Base-by-base conservation (phyloP, 2,113 vertebrate genomes). In the Zosterops lateralis region DNA sequence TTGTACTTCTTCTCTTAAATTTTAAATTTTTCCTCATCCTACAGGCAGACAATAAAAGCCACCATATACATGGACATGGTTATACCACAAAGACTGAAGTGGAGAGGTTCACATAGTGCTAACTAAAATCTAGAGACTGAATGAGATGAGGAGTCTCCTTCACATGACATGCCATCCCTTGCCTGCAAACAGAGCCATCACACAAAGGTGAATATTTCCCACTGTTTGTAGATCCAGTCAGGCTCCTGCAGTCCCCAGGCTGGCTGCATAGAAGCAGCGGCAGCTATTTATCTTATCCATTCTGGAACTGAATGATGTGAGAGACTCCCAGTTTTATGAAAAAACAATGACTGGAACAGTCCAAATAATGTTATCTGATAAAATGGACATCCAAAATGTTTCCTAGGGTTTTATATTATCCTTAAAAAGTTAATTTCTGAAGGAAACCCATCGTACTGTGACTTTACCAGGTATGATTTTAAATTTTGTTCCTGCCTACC, bases 151-250 rank as follows among this genome's bases (percentile, higher is more conserved):
- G 14, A 36, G 7, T 20, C 25, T 66, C 17, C 28, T 71, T 51
- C 13, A 8, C 7, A 11, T 12, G 5, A 19, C n/a, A 17, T 40
- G 44, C 64, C 58, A 25, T 25, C 10, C 11, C 24, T 40, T 45
- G 3, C 60, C 56, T 42, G 10, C 7, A 70, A 85, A 73, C 12
- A 58, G n/a, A 88, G 36, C 2, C 0, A 0, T 40, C 1, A 9
- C 26, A 47, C 25, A 32, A 74, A 83, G 20, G 2, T 71, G 56
- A 73, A 5, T 68, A 64, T 84, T 93, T 71, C 15, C 51, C 36
- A 34, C 21, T 25, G 14, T n/a, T 65, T 79, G 25, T 31, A 87
- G 44, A 53, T 6, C 45, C 26, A 87, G 12, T 3, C 62, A 58
- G 44, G 21, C n/a, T 72, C 18, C 53, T 40, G 61, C 6, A 5